Percentiles rank a stretch among this genome's conserved stretches.
Conservation (phyloP, 2,797 vertebrate species). For the Heteromormyrus szaboi region DNA sequence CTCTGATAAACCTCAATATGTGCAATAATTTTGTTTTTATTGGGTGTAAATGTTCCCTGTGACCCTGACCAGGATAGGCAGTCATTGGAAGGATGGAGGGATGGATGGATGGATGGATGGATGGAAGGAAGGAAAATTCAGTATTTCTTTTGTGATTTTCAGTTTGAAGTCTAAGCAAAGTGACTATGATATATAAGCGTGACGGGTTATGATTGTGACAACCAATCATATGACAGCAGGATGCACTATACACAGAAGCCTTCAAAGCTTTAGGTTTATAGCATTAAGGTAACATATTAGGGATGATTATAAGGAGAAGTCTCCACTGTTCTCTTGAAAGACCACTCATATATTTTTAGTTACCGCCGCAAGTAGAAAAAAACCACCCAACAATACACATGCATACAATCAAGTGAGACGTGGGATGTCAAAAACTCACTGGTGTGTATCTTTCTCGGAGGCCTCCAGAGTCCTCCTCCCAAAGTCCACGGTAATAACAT, state of each 20-base stretch:
- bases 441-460: constrained; percentile 23
- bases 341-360: neutral
- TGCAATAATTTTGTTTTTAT: neutral
- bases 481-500: constrained; percentile 55
- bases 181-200: neutral
- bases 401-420: constrained; percentile 24
- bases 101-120: neutral
- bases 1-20: neutral
- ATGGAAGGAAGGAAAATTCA: neutral
- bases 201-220: neutral
- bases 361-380: neutral
- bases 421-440: constrained; percentile 22
- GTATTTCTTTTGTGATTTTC: neutral
- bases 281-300: neutral
- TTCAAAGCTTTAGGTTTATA: neutral
- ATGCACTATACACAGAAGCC: neutral
- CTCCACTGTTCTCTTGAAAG: neutral
- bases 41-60: neutral
- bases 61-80: neutral
- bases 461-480: constrained; percentile 17
- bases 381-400: neutral
- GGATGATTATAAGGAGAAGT: neutral
- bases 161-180: neutral
- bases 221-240: neutral
- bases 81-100: neutral